Evolutionary conservation across 2,797 vertebrate species (phyloP), one percentile per base, ranked within the genome.

Genomic region (Poeciliopsis turneri): DNA sequence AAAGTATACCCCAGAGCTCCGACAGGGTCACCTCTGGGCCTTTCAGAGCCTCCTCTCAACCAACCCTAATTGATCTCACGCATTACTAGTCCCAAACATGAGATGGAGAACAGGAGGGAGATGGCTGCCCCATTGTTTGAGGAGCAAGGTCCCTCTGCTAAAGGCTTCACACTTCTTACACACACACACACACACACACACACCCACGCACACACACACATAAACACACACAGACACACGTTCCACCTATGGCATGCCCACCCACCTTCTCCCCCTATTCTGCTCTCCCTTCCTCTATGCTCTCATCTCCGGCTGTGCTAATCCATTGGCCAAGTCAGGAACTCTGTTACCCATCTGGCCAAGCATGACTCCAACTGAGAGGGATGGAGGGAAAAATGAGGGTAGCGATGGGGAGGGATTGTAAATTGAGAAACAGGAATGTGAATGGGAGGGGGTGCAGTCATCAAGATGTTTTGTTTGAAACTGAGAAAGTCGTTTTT

Each of bases 11-110:
- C 92, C 81, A 86, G 87, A 93, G 92, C 91, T 91, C 83, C 90
- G 92, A 93, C 94, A 92, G 51, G 96, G 95, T 97, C 95, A 97
- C 93, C 94, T 92, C 82, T 95, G 92, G 90, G 95, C 96, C 94
- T 95, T 96, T 96, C 95, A 96, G 94, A 94, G 95, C 93, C 93
- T 96, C 93, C 95, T 95, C 95, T 96, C 96, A 96, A 96, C 94
- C 96, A 96, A 92, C 92, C 93, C 95, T 97, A 96, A 97, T 96
- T 95, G 95, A 95, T 97, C 95, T 96, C 94, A 96, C 96, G 94
- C 96, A 95, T 96, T 97, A 96, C 95, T 97, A 96, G 95, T 92
- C 94, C 95, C 96, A 96, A 96, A 96, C 96, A 96, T 95, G 92
- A 85, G 88, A 92, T 88, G 91, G 88, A 88, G 90, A 92, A 88